These are phyloP conservation scores for Callinectes sapidus DNA, from an alignment of 2,888 invertebrate species.

Conservation along the genomic window DNA sequence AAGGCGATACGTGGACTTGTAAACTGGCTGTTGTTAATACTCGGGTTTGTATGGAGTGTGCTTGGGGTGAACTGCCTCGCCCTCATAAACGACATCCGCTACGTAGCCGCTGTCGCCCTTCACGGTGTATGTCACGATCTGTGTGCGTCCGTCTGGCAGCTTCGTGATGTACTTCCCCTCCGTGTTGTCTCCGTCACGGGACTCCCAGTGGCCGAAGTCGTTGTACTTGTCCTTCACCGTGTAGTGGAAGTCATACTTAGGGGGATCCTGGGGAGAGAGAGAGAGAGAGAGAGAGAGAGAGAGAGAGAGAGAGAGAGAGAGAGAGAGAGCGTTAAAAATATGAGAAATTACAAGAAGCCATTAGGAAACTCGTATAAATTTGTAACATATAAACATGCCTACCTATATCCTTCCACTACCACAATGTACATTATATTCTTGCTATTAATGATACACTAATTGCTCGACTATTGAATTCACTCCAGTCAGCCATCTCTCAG, in stretches of 20 bases:
- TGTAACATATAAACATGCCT: too few relatives aligned
- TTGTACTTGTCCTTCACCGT: slow-evolving; percentile 56
- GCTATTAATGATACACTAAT: too few relatives aligned
- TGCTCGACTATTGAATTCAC: too few relatives aligned
- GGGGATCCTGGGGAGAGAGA: slow-evolving; percentile 29
- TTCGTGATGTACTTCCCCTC: slow-evolving; percentile 52
- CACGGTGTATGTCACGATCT: slow-evolving; percentile 59
- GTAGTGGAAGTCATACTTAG: slow-evolving; percentile 63
- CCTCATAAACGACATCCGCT: slow-evolving; percentile 49
- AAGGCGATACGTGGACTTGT: background rate
- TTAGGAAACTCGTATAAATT: too few relatives aligned
- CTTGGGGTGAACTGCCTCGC: slow-evolving; percentile 9
- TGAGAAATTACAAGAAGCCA: background rate
- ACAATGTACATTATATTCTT: too few relatives aligned
- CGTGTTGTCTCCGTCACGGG: slow-evolving; percentile 55
- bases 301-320: slow-evolving; percentile 1
- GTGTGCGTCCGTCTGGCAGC: slow-evolving; percentile 62
- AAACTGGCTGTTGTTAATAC: background rate
- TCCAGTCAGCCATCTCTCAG: too few relatives aligned
- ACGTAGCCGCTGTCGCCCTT: slow-evolving; percentile 62
- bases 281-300: slow-evolving; percentile 14
- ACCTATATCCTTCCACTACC: too few relatives aligned
- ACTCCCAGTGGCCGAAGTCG: slow-evolving; percentile 64
- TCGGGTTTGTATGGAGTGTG: background rate
- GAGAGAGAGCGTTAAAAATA: background rate